A percentile compares a stretch with the other conserved stretches of the same genome.
Evolutionary conservation across 1,140 invertebrate genomes (phyloP).

Genomic region (Nilaparvata lugens): DNA sequence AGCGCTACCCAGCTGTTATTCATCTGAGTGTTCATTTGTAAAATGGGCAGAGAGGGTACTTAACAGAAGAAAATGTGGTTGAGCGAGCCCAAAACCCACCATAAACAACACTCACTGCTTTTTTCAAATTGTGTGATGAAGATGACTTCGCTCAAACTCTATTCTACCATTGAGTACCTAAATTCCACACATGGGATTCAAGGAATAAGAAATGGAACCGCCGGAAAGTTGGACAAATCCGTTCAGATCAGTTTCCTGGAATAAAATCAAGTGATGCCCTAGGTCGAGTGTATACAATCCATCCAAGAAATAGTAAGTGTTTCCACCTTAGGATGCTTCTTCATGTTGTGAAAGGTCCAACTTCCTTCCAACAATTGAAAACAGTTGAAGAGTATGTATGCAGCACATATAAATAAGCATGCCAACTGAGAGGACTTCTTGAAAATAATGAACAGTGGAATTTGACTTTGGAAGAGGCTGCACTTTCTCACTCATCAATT

Average conservation of each 20-base stretch:
- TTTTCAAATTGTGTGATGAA: slow-evolving; percentile 33
- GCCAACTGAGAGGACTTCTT: slow-evolving; percentile 26
- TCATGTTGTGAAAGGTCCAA: slow-evolving; percentile 35
- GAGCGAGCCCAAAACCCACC: slow-evolving; percentile 27
- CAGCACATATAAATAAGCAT: slow-evolving; percentile 31
- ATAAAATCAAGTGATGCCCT: slow-evolving; percentile 25
- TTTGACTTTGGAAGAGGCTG: slow-evolving; percentile 1
- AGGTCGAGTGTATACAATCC: slow-evolving; percentile 33
- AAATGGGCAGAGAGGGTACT: slow-evolving; percentile 35
- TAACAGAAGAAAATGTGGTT: slow-evolving; percentile 27
- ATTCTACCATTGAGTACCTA: slow-evolving; percentile 28
- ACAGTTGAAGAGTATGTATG: slow-evolving; percentile 30
- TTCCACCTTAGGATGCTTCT: slow-evolving; percentile 37
- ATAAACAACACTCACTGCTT: slow-evolving; percentile 35
- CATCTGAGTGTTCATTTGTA: slow-evolving; percentile 34
- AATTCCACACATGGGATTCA: slow-evolving; percentile 31
- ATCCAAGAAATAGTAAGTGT: slow-evolving; percentile 34
- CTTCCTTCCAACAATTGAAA: slow-evolving; percentile 32
- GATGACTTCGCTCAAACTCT: slow-evolving; percentile 30
- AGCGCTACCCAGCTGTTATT: slow-evolving; percentile 31
- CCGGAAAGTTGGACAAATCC: slow-evolving; percentile 18
- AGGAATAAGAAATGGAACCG: slow-evolving; percentile 15
- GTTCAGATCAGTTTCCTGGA: slow-evolving; percentile 27
- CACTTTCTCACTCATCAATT: background rate
- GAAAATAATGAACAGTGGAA: slow-evolving; percentile 33